Base-by-base conservation (phyloP, 2,888 invertebrate genomes). In the Pycnomerus fuliginosus region DNA sequence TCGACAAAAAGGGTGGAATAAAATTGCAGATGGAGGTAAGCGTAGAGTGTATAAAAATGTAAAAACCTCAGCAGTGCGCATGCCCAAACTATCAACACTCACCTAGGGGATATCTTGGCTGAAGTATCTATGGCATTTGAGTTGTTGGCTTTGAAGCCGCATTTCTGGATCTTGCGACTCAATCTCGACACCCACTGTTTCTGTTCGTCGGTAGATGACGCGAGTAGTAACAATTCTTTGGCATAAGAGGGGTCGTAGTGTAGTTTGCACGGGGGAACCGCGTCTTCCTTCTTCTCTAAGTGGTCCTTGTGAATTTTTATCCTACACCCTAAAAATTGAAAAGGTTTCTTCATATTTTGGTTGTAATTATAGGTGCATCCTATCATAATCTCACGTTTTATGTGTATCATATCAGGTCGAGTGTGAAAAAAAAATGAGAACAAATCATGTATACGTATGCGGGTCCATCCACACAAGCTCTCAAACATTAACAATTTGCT, bases 251-350 rank as follows among this genome's bases (percentile, higher is more conserved):
- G 91, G 79, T 97, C 96, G 63, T 90, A 92, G 74, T 94, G 93
- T 55, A 97, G 82, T 79, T 96, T 97, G 77, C 97, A 98, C 30
- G 96, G 95, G 52, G 92, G 91, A 68, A 96, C 84, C 50, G 84
- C 82, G 70, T 90, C 90, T 69, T 87, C 87, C 62, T 83, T 83
- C 61, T 84, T 85, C 62, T 90, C 87, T 71, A 92, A 83, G 80
- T 99, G 98, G 70, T 98, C 97, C 73, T 92, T 91, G 76, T 99
- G 98, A 67, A 98, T 90, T 80, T 97, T 97, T 71, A 93, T 89
- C 68, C 91, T 89, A 76, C 97, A 98, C 56, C 94, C 95, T 89
- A 25, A 62, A 61, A 35, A 44, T 33, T 20, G 3, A 32, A 10
- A 33, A 34, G 2, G 16, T 15, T 34, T 30, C n/a, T n/a, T n/a